Base-by-base conservation (phyloP, 2,888 invertebrate species). In the Invenusta paracnida region DNA sequence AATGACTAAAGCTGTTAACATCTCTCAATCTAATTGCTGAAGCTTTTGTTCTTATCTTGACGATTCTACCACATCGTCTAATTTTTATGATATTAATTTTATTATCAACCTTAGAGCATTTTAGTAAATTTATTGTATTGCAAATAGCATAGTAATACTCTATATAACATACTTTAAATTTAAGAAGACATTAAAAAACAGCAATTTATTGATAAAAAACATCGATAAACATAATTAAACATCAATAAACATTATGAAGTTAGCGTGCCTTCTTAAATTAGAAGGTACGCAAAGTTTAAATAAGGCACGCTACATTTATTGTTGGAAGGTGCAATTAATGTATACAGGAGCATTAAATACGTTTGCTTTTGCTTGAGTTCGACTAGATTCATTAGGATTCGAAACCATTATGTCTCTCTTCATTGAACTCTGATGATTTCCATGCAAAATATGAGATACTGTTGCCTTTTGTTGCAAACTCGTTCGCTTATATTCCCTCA, bases 401-500 rank as follows among this genome's bases (percentile, higher is more conserved):
- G 73, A 73, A 73, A 73, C 73, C 73, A 73, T 73, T 73, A 73
- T 73, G 73, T 73, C 73, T 73, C 73, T 73, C 73, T 73, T 73
- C 73, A 73, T 73, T 73, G 73, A 73, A 73, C 73, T 73, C 73
- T 73, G 73, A 73, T 73, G 73, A 73, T 73, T 73, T 73, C 73
- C 73, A 73, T 13, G 73, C 73, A 73, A 73, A 73, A 73, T 73
- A 73, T 73, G 73, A 73, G 73, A 73, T 73, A 73, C 73, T 73
- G 73, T 73, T 73, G 73, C 73, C 73, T 82, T 82, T 82, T 82
- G 82, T 82, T 29, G 29, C 82, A 82, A 29, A 30, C 82, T 82
- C 29, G 82, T 29, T 82, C 82, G 82, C 82, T 82, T 82, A 29
- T 82, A 82, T 30, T 82, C 82, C 30, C 82, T 29, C n/a, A 82